Evolutionary conservation across 2,113 vertebrate species (phyloP).

Genomic region (Vanacampus margaritifer): DNA sequence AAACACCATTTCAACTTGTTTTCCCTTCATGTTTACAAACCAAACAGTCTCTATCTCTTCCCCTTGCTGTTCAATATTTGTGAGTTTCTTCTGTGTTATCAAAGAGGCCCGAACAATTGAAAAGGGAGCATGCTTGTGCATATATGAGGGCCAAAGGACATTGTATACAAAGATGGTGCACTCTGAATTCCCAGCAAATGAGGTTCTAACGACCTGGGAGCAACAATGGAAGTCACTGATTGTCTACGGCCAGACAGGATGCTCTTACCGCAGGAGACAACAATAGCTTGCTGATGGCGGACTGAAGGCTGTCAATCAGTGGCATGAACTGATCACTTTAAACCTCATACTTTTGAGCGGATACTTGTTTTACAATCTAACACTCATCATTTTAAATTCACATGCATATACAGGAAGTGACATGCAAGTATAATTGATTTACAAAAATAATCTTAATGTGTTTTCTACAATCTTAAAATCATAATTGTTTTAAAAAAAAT

Average conservation of each 20-base stretch:
- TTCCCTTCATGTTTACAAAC: slow-evolving; percentile 1
- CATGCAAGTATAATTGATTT: neutral
- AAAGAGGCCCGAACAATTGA: slow-evolving; percentile 8
- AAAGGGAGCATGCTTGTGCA: slow-evolving; percentile 3
- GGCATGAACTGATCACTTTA: slow-evolving; percentile 13
- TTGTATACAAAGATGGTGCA: neutral
- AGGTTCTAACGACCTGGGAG: slow-evolving; percentile 14
- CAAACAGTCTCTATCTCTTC: slow-evolving; percentile 1
- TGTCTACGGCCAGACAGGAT: slow-evolving; percentile 9
- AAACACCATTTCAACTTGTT: neutral
- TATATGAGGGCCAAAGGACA: neutral
- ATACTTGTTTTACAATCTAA: neutral
- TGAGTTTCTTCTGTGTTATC: slow-evolving; percentile 13
- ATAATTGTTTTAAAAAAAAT: neutral
- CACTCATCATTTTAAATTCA: neutral
- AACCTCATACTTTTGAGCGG: too few relatives aligned
- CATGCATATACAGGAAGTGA: neutral
- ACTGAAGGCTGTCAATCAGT: slow-evolving; percentile 3
- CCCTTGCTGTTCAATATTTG: slow-evolving; percentile 2
- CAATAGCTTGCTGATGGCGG: neutral
- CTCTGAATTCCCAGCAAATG: neutral
- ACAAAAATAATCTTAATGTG: neutral
- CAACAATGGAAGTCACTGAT: slow-evolving; percentile 7
- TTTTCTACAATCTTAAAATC: neutral
- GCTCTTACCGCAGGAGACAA: slow-evolving; percentile 17